Evolutionary conservation across 1,140 invertebrate species (phyloP), one percentile per base, ranked within the genome.

Genomic region (Drosophila erecta): DNA sequence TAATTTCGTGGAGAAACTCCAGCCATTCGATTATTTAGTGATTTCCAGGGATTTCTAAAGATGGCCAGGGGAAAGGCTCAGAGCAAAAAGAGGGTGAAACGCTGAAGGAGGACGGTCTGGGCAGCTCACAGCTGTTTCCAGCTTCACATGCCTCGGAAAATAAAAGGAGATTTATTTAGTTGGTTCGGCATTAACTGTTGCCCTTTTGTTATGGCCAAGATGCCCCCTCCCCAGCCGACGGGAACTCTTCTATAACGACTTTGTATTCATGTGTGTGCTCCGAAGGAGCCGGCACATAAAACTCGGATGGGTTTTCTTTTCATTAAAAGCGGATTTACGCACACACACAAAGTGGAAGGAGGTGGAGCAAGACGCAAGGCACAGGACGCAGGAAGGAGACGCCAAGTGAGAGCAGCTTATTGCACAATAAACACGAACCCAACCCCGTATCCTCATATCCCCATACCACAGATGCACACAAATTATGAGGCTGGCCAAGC

Each of bases 271-370:
- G 61, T 43, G 47, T 67, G 27, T 38, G 44, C 37, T 27, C 14
- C 57, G 37, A 64, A 66, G 70, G 43, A 62, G 62, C 73, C 72
- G 49, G 37, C 64, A 66, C 69, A 86, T 64, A 78, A 87, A 89
- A 62, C 66, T 66, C 54, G 47, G 71, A 89, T 84, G 84, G 86
- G 84, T 89, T 89, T 89, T 89, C 84, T 89, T 89, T 89, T 89
- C 84, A 89, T 89, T 89, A 89, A 89, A 89, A 89, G 84, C 84
- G 84, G 84, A 89, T 89, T 89, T 89, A 84, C 84, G 84, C 80
- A 84, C 76, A 83, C 66, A 76, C 66, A 78, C 46, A 79, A 60
- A 60, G 73, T 44, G 46, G 59, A n/a, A n/a, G 59, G 41, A 71
- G 75, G 79, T 69, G 51, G 43, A 35, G 37, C 27, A 55, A 41